Percentiles rank a stretch among this genome's conserved stretches.
Conservation (phyloP, 2,888 invertebrate genomes). For the Orgyia antiqua region DNA sequence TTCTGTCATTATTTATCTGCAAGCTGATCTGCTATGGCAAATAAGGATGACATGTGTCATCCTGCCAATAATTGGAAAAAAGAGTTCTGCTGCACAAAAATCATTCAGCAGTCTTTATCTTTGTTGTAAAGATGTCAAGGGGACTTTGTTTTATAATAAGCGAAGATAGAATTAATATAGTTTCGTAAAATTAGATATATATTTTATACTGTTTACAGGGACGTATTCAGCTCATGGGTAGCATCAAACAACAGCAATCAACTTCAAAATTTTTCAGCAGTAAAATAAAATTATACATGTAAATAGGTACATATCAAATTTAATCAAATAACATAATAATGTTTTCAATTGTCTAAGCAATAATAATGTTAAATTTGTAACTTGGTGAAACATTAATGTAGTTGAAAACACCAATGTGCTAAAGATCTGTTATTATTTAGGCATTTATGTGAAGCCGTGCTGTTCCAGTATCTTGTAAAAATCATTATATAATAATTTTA, state of each 20-base stretch:
- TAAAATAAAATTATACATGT: constrained; percentile 77
- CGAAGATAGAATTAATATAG: no score
- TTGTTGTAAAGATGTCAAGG: no score
- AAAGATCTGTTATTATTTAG: constrained; percentile 7
- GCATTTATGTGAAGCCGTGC: constrained; percentile 10
- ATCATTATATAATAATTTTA: constrained; percentile 5
- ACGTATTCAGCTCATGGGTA: constrained; percentile 94
- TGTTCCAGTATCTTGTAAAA: constrained; percentile 7
- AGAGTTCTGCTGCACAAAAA: no score
- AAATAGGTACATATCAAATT: constrained; percentile 50
- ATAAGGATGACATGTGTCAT: background rate
- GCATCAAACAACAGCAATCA: constrained; percentile 90
- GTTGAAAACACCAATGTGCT: constrained; percentile 13
- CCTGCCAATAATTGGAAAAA: no score
- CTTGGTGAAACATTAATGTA: constrained; percentile 2
- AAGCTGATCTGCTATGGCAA: background rate
- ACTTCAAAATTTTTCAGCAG: constrained; percentile 87
- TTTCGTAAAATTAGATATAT: no score
- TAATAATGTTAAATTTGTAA: constrained; percentile 9
- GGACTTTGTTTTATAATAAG: no score
- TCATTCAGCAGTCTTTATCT: no score
- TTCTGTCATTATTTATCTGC: no score
- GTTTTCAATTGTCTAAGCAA: constrained; percentile 16
- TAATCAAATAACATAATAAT: constrained; percentile 20
- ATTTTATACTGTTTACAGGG: constrained; percentile 85